These are phyloP conservation scores for Gila orcuttii DNA, from an alignment of 2,113 vertebrate genomes.

Conservation along the genomic window DNA sequence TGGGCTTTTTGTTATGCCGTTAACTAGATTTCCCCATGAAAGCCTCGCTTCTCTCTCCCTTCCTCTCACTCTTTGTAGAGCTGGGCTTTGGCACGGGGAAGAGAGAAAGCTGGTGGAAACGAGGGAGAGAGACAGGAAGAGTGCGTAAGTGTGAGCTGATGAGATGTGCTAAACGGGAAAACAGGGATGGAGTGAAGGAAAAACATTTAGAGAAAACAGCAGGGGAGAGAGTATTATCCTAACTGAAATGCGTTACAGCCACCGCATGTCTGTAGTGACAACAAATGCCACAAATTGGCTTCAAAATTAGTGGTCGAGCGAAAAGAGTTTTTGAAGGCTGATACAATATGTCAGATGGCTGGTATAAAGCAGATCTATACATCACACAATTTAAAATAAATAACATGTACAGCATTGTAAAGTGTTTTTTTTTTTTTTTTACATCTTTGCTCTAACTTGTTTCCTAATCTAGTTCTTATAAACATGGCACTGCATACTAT, in stretches of 20 bases:
- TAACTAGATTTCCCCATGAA: slow-evolving; percentile 63
- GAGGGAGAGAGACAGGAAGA: slow-evolving; percentile 36
- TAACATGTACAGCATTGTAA: neutral
- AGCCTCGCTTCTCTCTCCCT: slow-evolving; percentile 38
- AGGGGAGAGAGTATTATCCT: slow-evolving; percentile 11
- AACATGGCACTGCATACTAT: neutral
- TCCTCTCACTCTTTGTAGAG: slow-evolving; percentile 36
- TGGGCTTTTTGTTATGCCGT: slow-evolving; percentile 63
- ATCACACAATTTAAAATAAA: slow-evolving; percentile 9
- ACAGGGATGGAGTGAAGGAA: neutral
- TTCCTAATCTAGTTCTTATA: neutral
- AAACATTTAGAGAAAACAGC: slow-evolving; percentile 11
- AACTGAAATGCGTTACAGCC: neutral
- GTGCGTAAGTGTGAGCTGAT: slow-evolving; percentile 24
- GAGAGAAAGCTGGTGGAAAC: slow-evolving; percentile 1
- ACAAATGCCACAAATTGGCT: neutral
- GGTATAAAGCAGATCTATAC: neutral
- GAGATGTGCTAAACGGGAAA: slow-evolving; percentile 10
- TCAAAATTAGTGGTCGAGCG: neutral
- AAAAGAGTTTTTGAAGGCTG: neutral
- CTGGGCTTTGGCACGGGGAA: slow-evolving; percentile 44
- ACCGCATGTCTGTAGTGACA: neutral
- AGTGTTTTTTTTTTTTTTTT: neutral
- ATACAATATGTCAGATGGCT: neutral
- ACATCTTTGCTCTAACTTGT: neutral